Evolutionary conservation across 1,140 invertebrate genomes (phyloP).

Genomic region (Sitophilus oryzae): DNA sequence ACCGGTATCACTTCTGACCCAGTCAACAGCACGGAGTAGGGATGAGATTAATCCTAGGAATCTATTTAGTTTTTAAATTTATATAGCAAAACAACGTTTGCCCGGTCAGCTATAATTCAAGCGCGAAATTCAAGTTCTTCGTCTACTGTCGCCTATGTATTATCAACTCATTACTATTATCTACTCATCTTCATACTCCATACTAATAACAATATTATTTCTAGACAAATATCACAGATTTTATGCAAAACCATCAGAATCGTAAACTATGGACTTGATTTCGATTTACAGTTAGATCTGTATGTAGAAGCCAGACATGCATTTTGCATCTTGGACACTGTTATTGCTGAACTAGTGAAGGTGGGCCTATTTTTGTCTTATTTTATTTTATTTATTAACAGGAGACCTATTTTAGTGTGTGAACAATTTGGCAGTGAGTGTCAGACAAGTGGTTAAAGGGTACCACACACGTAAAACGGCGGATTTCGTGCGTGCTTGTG

Average conservation of each 20-base stretch:
- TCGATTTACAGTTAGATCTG: conserved; percentile 87
- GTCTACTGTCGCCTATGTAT: no score
- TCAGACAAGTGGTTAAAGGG: conserved; percentile 64
- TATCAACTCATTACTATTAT: no score
- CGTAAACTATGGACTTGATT: conserved; percentile 77
- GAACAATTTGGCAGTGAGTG: conserved; percentile 70
- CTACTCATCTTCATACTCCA: no score
- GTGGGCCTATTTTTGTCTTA: no score
- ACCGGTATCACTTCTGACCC: no score
- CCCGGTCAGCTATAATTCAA: no score
- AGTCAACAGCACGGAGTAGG: no score
- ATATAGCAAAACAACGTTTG: no score
- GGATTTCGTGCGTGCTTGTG: conserved; percentile 87
- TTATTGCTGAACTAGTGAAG: conserved; percentile 78
- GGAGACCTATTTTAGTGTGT: conserved; percentile 55
- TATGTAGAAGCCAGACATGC: conserved; percentile 85
- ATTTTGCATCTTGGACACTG: conserved; percentile 84
- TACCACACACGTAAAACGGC: conserved; percentile 74
- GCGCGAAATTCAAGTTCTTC: no score
- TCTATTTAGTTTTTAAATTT: no score
- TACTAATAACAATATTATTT: no score
- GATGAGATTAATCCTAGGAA: no score
- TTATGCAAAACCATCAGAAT: conserved; percentile 75
- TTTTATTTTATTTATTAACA: conserved; percentile 17
- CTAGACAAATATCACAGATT: conserved; percentile 74